These are phyloP conservation scores for Nasonovia ribisnigri DNA, from an alignment of 2,888 invertebrate genomes.

Conservation along the genomic window DNA sequence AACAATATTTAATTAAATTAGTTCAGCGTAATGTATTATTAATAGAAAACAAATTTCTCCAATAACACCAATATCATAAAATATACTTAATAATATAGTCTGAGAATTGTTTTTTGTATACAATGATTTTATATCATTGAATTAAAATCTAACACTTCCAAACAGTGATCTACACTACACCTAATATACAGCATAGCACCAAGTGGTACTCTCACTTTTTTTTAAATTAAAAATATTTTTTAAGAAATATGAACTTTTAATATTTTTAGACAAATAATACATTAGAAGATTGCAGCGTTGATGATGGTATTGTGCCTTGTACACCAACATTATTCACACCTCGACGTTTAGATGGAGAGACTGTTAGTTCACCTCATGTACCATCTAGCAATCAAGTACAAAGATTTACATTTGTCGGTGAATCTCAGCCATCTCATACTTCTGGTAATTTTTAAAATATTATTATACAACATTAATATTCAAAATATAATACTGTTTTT, in stretches of 20 bases:
- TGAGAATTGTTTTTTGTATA: too few relatives aligned
- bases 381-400: constrained; percentile 71
- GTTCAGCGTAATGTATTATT: too few relatives aligned
- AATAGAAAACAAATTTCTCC: too few relatives aligned
- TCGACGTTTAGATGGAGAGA: constrained; percentile 86
- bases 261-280: constrained; percentile 49
- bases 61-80: too few relatives aligned
- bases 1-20: too few relatives aligned
- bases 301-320: constrained; percentile 88
- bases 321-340: constrained; percentile 90
- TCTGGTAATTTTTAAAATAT: constrained; percentile 35
- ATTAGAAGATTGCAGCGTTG: constrained; percentile 78
- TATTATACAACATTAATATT: neutral
- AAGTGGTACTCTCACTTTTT: neutral
- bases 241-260: neutral
- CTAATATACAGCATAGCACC: too few relatives aligned
- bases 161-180: too few relatives aligned
- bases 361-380: constrained; percentile 90
- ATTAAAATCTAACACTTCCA: too few relatives aligned
- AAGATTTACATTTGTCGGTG: constrained; percentile 78
- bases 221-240: neutral
- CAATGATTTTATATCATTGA: too few relatives aligned
- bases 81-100: too few relatives aligned
- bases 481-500: neutral
- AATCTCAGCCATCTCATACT: constrained; percentile 67